Base-by-base conservation (phyloP, 2,888 invertebrate genomes). In the Lithophane socia region DNA sequence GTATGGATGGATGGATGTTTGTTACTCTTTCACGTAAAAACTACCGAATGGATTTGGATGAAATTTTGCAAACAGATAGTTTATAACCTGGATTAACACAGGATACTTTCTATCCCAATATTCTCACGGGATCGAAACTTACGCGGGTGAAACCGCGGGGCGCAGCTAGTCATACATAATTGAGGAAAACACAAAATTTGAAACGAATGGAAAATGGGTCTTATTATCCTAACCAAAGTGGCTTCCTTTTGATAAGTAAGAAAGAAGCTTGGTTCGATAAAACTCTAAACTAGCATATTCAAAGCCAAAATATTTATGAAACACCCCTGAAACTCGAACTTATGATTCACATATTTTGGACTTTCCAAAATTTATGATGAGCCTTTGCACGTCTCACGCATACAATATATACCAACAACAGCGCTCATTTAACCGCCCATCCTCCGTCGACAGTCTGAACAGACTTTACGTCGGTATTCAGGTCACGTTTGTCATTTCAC, bases 401-500 rank as follows among this genome's bases (percentile, higher is more conserved):
- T 69, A 47, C 54, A 61, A 78, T 52, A 18, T 21, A 29, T 9
- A n/a, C 63, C 61, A 83, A 83, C 56, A 74, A 70, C 61, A 74
- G 44, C 49, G 29, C 65, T 54, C 75, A 86, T 90, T 82, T 82
- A 67, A 76, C 77, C 61, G 75, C 76, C 60, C 67, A 60, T 74
- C 69, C 47, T 78, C 69, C 64, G 69, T 44, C n/a, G 29, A 37
- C 64, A 44, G 83, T 87, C 71, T 84, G 83, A 80, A 77, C 74
- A 71, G 75, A 84, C 84, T 74, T 79, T 77, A 83, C 66, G 56
- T 89, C 81, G 72, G 82, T 56, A 93, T 87, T 87, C 95, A 56
- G 87, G 91, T 94, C 95, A 95, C 95, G 94, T 94, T 93, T 94
- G 94, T 94, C 94, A 95, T 95, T 93, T 92, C 93, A 91, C 91